Evolutionary conservation across 2,888 invertebrate genomes (phyloP).

Genomic region (Ditylenchus weischeri): DNA sequence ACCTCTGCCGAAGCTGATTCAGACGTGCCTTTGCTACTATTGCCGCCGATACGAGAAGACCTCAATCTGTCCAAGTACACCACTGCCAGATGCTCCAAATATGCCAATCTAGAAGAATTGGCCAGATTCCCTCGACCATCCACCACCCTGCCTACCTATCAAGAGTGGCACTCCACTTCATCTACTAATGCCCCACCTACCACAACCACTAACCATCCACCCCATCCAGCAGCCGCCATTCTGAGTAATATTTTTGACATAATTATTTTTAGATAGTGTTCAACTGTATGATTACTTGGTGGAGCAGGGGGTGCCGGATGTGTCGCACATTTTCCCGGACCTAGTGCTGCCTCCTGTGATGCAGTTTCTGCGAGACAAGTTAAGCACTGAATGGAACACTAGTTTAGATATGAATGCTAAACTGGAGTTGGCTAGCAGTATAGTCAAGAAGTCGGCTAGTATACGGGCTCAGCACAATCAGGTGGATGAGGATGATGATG

Average conservation of each 20-base stretch:
- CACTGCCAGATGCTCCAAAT: constrained; percentile 5
- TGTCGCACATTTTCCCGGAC: constrained; percentile 45
- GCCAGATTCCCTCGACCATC: constrained; percentile 1
- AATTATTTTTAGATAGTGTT: constrained; percentile 47
- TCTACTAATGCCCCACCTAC: too few relatives aligned
- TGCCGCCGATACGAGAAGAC: constrained; percentile 22
- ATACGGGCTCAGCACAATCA: constrained; percentile 4
- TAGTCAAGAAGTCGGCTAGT: constrained; percentile 32
- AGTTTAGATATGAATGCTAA: constrained; percentile 48
- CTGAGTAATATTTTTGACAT: constrained; percentile 1
- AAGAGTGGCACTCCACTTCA: not conserved
- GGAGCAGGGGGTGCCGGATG: constrained; percentile 40
- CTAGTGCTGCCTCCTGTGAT: constrained; percentile 40
- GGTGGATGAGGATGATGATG: constrained; percentile 14
- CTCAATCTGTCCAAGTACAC: constrained; percentile 19
- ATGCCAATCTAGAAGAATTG: not conserved
- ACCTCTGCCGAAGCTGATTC: not conserved
- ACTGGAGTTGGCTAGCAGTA: constrained; percentile 35
- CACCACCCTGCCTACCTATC: not conserved
- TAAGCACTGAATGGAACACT: constrained; percentile 31
- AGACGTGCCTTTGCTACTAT: constrained; percentile 6
- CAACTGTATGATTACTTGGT: constrained; percentile 49
- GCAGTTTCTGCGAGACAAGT: constrained; percentile 35
- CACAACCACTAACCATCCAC: not conserved
- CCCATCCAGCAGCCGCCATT: not conserved